Evolutionary conservation across 2,797 vertebrate genomes (phyloP).

Genomic region (Atherinosoma microstoma): DNA sequence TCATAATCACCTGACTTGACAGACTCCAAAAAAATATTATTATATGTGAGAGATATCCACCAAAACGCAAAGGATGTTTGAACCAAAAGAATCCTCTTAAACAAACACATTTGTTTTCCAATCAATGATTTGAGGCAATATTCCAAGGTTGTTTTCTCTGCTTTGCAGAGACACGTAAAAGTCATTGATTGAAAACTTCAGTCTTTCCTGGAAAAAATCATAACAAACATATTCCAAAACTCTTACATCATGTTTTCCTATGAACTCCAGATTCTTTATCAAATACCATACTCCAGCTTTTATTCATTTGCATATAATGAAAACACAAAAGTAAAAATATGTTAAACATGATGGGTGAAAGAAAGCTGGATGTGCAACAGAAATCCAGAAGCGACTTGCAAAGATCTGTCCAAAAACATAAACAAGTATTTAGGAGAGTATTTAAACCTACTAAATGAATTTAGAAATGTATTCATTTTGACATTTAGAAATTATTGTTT

Average conservation of each 20-base stretch:
- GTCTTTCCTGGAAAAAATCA: background rate
- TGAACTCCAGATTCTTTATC: background rate
- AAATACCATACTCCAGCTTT: background rate
- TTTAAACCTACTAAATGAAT: background rate
- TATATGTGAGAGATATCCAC: constrained; percentile 6
- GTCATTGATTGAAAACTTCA: background rate
- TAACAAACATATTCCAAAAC: background rate
- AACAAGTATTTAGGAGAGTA: background rate
- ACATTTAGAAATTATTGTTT: background rate
- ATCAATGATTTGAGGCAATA: background rate
- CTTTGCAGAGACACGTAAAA: background rate
- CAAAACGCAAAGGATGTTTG: background rate
- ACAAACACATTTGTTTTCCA: background rate
- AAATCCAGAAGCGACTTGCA: background rate
- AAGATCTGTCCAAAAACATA: background rate
- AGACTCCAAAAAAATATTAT: constrained; percentile 5
- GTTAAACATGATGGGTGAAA: background rate
- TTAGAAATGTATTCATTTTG: background rate
- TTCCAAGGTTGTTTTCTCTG: background rate
- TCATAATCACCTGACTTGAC: background rate
- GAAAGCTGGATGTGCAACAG: background rate
- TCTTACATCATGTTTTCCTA: background rate
- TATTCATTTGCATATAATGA: background rate
- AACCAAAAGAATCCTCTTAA: background rate
- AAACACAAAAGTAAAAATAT: background rate